Evolutionary conservation across 2,888 invertebrate genomes (phyloP), one percentile per base, ranked within the genome.

Genomic region (Falcaria lacertinaria): DNA sequence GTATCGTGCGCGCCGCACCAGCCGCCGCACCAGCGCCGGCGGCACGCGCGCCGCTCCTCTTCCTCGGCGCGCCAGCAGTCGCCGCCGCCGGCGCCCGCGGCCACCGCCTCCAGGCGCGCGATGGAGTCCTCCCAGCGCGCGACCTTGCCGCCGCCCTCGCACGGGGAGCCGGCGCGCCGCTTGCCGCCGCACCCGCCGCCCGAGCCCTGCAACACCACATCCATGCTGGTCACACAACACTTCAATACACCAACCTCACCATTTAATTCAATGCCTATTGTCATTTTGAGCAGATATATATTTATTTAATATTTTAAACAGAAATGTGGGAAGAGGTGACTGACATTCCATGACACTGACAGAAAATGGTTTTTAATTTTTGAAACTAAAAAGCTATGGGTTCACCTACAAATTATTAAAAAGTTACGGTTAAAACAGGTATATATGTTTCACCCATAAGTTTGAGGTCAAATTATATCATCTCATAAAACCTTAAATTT

Each of bases 1-100:
- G 96, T 96, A 79, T 95, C 95, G 76, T 93, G 93, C 61, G 89
- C 89, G 54, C 89, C 86, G 72, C 90, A 87, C 84, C 89, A 87
- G 68, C 89, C 89, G 50, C 89, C 88, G 74, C 89, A 89, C 83
- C 92, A 80, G 83, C 92, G 75, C 81, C 92, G 78, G 79, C 89
- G 84, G 57, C 87, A 79, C 64, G 91, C 79, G 69, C 88, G 76
- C 76, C 90, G 52, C 81, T 90, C 85, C 73, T 90, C 81, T 74
- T 90, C 79, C 80, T 91, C 76, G 82, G 80, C 80, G 39, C 91
- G 84, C 76, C 92, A 91, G 74, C 88, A 87, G 64, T 91, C 92
- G 41, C 90, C 91, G 64, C 91, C 92, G 66, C 92, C 91, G 44
- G 91, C 92, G 56, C 92, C 92, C 63, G 92, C 92, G 62, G 91